A percentile compares a stretch with the other conserved stretches of the same genome.
These are phyloP conservation scores for Molossus molossus DNA, from an alignment of 2,797 vertebrate species.

Conservation along the genomic window DNA sequence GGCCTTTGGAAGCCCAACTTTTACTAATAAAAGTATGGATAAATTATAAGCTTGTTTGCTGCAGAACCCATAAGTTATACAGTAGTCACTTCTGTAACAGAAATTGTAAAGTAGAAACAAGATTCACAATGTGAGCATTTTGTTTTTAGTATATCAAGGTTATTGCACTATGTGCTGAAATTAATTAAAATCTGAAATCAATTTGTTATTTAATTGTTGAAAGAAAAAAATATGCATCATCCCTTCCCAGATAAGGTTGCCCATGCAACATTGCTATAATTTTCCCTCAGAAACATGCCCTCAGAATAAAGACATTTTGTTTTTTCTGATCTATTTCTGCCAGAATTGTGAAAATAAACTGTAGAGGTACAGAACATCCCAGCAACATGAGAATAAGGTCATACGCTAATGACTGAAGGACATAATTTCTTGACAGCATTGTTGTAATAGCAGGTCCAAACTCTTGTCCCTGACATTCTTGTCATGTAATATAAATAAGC, in stretches of 20 bases:
- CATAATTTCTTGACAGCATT: not conserved
- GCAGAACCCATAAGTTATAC: conserved; percentile 81
- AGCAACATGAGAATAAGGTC: not conserved
- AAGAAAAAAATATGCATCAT: not conserved
- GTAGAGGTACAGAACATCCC: not conserved
- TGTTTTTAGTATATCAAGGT: conserved; percentile 78
- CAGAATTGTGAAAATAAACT: not conserved
- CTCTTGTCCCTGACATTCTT: not conserved
- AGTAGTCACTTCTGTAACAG: conserved; percentile 76
- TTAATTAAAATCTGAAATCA: conserved; percentile 71
- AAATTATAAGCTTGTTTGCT: conserved; percentile 86
- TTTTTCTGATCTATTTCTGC: not conserved
- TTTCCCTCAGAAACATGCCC: not conserved
- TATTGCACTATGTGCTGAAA: conserved; percentile 73
- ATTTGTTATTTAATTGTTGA: conserved; percentile 17
- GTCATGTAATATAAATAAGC: not conserved
- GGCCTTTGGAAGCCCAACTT: conserved; percentile 76
- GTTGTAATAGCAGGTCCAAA: not conserved
- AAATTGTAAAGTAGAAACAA: conserved; percentile 86
- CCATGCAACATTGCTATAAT: not conserved
- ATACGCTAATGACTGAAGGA: not conserved
- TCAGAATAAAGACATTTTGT: not conserved
- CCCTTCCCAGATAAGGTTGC: not conserved
- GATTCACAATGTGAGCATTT: conserved; percentile 59
- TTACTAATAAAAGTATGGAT: conserved; percentile 84